Evolutionary conservation across 2,113 vertebrate genomes (phyloP).

Genomic region (Puffinus mauretanicus): DNA sequence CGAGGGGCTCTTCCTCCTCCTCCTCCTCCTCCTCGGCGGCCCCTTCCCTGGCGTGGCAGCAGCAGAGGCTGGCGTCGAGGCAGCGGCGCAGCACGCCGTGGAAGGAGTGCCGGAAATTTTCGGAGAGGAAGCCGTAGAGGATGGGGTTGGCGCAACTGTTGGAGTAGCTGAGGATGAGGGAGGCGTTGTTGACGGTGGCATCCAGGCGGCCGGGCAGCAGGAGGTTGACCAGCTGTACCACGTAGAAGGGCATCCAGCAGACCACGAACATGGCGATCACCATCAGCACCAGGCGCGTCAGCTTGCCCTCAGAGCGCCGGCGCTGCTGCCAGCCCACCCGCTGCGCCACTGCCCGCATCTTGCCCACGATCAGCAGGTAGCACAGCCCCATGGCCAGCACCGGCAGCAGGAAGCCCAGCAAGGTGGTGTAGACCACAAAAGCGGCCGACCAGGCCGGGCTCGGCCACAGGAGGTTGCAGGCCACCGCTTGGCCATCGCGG

Average conservation of each 20-base stretch:
- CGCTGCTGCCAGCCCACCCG: constrained; percentile 90
- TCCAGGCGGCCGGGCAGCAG: constrained; percentile 78
- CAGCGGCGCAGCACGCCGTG: constrained; percentile 85
- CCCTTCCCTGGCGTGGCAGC: neutral
- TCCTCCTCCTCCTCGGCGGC: neutral
- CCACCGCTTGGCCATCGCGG: constrained; percentile 81
- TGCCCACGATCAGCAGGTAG: constrained; percentile 87
- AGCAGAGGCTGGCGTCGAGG: constrained; percentile 39
- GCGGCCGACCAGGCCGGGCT: constrained; percentile 84
- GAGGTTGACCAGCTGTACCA: constrained; percentile 86
- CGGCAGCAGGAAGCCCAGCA: constrained; percentile 88
- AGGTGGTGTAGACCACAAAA: constrained; percentile 85
- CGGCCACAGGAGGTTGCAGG: constrained; percentile 88
- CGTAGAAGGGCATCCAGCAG: constrained; percentile 91
- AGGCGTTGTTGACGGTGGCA: constrained; percentile 85
- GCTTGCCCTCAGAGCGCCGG: constrained; percentile 85
- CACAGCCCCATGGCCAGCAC: constrained; percentile 88
- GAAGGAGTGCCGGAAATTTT: constrained; percentile 88
- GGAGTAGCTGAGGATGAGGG: constrained; percentile 87
- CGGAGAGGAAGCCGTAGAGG: constrained; percentile 87
- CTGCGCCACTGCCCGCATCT: constrained; percentile 85
- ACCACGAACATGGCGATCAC: constrained; percentile 89
- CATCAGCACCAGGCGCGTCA: constrained; percentile 83
- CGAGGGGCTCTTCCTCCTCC: constrained; percentile 72
- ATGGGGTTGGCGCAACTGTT: constrained; percentile 92